These are phyloP conservation scores for Odontocolon sp. DNA, from an alignment of 2,888 invertebrate species.

Conservation along the genomic window DNA sequence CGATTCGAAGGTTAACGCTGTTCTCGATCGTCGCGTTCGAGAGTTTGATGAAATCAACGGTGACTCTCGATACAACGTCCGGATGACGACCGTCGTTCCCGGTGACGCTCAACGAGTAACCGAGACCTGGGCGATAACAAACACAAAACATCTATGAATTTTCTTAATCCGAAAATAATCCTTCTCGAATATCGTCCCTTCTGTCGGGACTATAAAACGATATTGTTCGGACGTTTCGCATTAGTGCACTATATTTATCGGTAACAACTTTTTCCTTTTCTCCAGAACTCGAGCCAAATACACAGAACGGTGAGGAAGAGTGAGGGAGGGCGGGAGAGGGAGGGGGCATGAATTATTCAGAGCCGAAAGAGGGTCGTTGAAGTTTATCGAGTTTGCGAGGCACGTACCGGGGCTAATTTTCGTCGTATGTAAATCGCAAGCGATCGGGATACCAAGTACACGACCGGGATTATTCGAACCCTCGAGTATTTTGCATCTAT, in stretches of 20 bases:
- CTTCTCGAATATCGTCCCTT: slow-evolving; percentile 34
- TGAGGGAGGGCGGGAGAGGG: slow-evolving; percentile 7
- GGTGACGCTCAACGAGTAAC: slow-evolving; percentile 89
- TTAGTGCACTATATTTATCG: slow-evolving; percentile 61
- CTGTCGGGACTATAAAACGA: slow-evolving; percentile 42
- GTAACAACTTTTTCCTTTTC: slow-evolving; percentile 47
- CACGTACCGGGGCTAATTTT: slow-evolving; percentile 84
- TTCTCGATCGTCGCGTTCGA: slow-evolving; percentile 92
- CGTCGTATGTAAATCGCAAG: slow-evolving; percentile 90
- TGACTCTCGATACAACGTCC: slow-evolving; percentile 93
- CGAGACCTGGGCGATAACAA: slow-evolving; percentile 81
- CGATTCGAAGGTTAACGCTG: slow-evolving; percentile 89
- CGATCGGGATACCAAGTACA: slow-evolving; percentile 87
- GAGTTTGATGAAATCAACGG: slow-evolving; percentile 91
- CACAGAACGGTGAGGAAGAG: background rate
- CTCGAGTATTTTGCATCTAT: slow-evolving; percentile 90
- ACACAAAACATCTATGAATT: background rate
- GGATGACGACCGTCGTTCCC: slow-evolving; percentile 95
- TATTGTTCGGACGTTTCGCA: slow-evolving; percentile 54
- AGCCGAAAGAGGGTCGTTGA: no score
- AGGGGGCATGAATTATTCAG: slow-evolving; percentile 72
- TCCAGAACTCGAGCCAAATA: background rate
- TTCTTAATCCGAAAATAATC: slow-evolving; percentile 26
- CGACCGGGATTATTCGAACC: slow-evolving; percentile 83
- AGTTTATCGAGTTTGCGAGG: slow-evolving; percentile 67